A percentile compares a stretch with the other conserved stretches of the same genome.
Evolutionary conservation across 2,113 vertebrate genomes (phyloP).

Genomic region (Cinclus cinclus): DNA sequence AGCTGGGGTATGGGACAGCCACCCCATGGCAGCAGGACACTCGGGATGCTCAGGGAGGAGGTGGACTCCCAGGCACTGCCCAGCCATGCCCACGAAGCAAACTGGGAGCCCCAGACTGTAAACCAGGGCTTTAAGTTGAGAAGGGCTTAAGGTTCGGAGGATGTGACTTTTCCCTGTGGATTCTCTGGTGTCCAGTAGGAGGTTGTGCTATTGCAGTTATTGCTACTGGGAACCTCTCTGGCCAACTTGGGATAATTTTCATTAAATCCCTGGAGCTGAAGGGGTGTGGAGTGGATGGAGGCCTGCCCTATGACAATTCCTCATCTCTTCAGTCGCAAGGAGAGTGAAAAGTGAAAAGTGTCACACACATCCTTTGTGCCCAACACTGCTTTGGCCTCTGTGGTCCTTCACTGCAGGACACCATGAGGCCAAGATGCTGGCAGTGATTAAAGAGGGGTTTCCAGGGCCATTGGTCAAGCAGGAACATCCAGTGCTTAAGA

Average conservation of each 20-base stretch:
- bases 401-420: not conserved
- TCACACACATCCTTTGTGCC: not conserved
- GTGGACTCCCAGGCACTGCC: not conserved
- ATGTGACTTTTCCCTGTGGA: not conserved
- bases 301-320: not conserved
- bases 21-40: fast-evolving
- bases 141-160: not conserved
- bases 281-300: not conserved
- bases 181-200: not conserved
- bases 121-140: not conserved
- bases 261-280: not conserved
- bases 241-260: not conserved
- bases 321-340: fast-evolving
- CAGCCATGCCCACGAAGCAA: fast-evolving
- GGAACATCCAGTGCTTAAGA: conserved; percentile 14
- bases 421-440: not conserved
- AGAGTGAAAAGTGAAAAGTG: not conserved
- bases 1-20: fast-evolving
- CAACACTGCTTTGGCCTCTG: not conserved
- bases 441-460: conserved; percentile 29
- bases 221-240: not conserved
- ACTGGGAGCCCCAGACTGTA: not conserved
- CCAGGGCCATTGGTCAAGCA: not conserved
- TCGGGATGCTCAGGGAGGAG: fast-evolving
- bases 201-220: not conserved